Base-by-base conservation (phyloP, 2,888 invertebrate species). In the Priocnemis perturbator region DNA sequence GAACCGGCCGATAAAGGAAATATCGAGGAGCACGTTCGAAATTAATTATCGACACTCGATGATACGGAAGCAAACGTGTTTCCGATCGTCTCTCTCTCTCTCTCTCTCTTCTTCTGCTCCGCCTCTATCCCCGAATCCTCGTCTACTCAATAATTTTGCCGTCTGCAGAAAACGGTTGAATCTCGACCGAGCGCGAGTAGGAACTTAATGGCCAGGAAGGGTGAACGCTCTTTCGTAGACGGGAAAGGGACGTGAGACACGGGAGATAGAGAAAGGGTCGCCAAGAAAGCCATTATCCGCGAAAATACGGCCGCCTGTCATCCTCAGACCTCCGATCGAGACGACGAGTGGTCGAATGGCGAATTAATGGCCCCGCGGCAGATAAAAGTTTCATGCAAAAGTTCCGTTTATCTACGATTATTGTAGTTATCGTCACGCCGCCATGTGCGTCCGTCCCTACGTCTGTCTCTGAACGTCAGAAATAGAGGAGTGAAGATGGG, bases 221-320 rank as follows among this genome's bases (percentile, higher is more conserved):
- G 37, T 37, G 37, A 37, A 37, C 37, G 37, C 37, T 37, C 37
- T 11, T 37, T 37, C 37, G 37, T 3, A 37, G 37, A 37, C 11
- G 14, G 11, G 37, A 11, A 37, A 37, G 37, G 37, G 11, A 7
- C 1, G 7, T 1, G 37, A 37, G 37, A 37, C 37, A 37, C 37
- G 37, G 26, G 7, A 37, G 37, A 37, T 11, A 37, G 37, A 37
- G 37, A 37, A 37, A 11, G 37, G 37, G 37, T 9, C 67, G 71
- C 74, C 74, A 63, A 60, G 73, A 61, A 63, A 74, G 60, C 81
- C 79, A 82, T 84, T 84, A 83, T 83, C 82, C 75, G 73, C 62
- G 75, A 75, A 82, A 84, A 83, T 84, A 83, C 79, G 78, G 73
- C 64, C 65, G 77, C 78, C 78, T 78, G 81, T 84, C 83, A 82